Evolutionary conservation across 2,113 vertebrate species (phyloP).

Genomic region (Pholis gunnellus): DNA sequence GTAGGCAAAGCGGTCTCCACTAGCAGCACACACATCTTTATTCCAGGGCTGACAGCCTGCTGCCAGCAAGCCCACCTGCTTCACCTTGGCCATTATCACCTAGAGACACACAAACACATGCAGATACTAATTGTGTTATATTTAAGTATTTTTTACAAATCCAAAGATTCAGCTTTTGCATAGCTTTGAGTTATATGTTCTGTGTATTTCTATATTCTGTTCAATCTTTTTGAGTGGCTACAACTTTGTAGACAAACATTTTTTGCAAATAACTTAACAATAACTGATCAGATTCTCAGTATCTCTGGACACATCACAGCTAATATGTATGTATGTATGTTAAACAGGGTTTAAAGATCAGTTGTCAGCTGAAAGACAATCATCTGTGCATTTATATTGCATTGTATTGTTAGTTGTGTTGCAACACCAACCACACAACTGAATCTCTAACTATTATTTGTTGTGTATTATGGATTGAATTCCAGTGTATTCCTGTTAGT

Average conservation of each 20-base stretch:
- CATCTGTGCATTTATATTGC: background rate
- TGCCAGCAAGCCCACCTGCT: slow-evolving; percentile 95
- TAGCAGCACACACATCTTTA: slow-evolving; percentile 96
- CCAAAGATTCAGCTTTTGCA: background rate
- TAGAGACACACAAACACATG: slow-evolving; percentile 42
- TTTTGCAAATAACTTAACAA: background rate
- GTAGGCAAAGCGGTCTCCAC: slow-evolving; percentile 95
- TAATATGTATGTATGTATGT: background rate
- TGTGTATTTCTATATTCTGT: background rate
- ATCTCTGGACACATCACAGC: background rate
- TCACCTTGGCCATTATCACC: slow-evolving; percentile 92
- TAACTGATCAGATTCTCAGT: background rate
- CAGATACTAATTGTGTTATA: background rate
- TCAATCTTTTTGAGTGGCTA: background rate
- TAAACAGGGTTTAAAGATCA: background rate
- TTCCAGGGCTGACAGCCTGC: slow-evolving; percentile 99
- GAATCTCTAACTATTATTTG: background rate
- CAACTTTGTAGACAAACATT: background rate
- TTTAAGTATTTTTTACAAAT: background rate
- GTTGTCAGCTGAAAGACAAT: background rate
- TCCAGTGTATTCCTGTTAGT: background rate
- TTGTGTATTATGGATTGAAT: background rate
- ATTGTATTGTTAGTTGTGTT: background rate
- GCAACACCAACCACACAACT: background rate
- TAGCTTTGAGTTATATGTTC: background rate